phyloP scores from a whole-genome alignment of 2,888 invertebrate species.

The Temnothorax ravouxi region DNA sequence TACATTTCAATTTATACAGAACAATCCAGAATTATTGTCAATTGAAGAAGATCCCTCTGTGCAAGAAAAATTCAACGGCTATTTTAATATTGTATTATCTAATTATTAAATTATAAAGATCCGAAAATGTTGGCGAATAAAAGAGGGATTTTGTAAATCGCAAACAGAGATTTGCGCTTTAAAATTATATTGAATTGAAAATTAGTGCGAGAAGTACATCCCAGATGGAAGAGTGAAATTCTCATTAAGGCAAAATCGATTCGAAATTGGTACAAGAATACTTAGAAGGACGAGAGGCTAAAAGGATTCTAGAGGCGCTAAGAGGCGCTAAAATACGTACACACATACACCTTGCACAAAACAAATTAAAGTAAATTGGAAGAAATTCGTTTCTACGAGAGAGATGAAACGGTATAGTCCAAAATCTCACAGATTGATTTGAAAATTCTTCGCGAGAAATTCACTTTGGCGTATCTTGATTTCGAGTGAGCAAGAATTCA shows the following conservation, averaged over 20 bases:
- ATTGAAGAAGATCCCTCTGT: background rate
- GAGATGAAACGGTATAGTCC: background rate
- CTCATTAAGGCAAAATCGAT: slow-evolving; percentile 49
- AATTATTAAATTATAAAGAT: background rate
- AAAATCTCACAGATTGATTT: slow-evolving; percentile 17
- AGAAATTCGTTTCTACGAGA: background rate
- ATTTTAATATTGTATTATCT: slow-evolving; percentile 11
- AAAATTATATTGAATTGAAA: slow-evolving; percentile 24
- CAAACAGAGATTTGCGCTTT: background rate
- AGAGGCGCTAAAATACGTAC: slow-evolving; percentile 15
- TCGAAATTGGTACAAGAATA: slow-evolving; percentile 44
- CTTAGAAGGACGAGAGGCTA: slow-evolving; percentile 33
- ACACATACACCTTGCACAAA: background rate
- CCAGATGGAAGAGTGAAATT: slow-evolving; percentile 6
- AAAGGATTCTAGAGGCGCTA: slow-evolving; percentile 6
- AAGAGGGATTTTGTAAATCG: background rate
- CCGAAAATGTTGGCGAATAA: background rate
- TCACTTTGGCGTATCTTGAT: background rate
- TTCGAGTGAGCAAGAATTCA: background rate
- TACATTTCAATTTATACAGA: slow-evolving; percentile 41
- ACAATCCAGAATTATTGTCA: slow-evolving; percentile 26
- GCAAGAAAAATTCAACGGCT: background rate
- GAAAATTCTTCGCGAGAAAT: slow-evolving; percentile 18
- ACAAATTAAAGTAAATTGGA: slow-evolving; percentile 40
- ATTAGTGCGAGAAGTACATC: slow-evolving; percentile 5